phyloP scores from a whole-genome alignment of 37 sponge, comb jelly and placozoan genomes.

The Dysidea cf. avara region DNA sequence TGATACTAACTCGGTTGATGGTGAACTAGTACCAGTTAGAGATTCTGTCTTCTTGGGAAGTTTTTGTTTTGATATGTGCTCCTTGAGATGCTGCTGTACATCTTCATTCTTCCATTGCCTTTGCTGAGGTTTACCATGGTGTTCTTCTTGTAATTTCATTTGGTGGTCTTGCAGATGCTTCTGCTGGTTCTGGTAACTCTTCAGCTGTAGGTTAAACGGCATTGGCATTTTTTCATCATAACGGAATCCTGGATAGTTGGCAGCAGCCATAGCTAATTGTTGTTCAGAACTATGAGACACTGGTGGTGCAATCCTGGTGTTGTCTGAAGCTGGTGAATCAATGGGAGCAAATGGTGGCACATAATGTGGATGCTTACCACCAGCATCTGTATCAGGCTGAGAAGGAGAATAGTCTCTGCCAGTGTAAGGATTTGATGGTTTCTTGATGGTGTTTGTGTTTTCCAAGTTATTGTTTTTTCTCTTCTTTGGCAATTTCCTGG shows the following conservation, averaged over 20 bases:
- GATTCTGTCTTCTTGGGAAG: no score
- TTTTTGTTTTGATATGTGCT: no score
- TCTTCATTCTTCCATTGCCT: not conserved
- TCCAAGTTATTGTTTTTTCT: no score
- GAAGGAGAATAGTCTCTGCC: not conserved
- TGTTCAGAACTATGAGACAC: no score
- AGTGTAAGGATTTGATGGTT: not conserved
- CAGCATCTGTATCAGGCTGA: not conserved
- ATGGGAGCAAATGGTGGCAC: not conserved
- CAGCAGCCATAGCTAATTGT: no score
- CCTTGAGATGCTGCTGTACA: no score
- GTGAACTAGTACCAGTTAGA: no score
- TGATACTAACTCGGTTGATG: no score
- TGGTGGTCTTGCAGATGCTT: conserved; percentile 27
- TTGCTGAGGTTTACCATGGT: not conserved
- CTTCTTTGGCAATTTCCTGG: no score
- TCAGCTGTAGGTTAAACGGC: conserved; percentile 49
- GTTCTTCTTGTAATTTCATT: not conserved
- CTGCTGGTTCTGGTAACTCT: conserved; percentile 58
- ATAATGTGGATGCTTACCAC: not conserved
- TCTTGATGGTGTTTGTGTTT: not conserved
- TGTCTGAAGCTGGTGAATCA: no score
- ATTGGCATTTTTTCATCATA: conserved; percentile 80
- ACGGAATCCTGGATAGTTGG: conserved; percentile 45
- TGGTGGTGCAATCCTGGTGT: no score